A percentile compares a stretch with the other conserved stretches of the same genome.
These are phyloP conservation scores for Coilia nasus DNA, from an alignment of 2,797 vertebrate genomes.

Conservation along the genomic window DNA sequence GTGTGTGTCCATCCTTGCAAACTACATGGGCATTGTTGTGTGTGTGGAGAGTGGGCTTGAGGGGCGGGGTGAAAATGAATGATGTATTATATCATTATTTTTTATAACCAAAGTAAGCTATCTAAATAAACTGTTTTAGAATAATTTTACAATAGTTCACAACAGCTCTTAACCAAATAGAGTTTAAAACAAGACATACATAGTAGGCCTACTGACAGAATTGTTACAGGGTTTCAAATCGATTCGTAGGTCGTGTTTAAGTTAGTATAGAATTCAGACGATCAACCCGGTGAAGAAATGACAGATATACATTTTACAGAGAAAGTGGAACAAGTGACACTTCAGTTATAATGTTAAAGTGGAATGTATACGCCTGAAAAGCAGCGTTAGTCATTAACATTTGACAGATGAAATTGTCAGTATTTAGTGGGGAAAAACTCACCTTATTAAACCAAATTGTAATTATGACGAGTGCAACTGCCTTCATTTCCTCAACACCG, in stretches of 20 bases:
- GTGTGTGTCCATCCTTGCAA: slow-evolving; percentile 4
- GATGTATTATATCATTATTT: background rate
- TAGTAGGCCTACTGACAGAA: no score
- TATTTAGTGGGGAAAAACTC: slow-evolving; percentile 13
- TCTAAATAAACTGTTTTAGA: background rate
- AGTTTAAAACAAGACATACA: no score
- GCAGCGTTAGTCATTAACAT: background rate
- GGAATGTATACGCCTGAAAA: no score
- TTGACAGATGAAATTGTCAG: background rate
- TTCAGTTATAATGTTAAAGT: no score
- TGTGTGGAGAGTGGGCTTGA: background rate
- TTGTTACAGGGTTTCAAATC: no score
- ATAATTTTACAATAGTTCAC: background rate
- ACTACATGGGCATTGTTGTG: background rate
- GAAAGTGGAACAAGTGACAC: no score
- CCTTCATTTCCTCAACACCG: background rate
- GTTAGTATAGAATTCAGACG: no score
- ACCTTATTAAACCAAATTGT: slow-evolving; percentile 33
- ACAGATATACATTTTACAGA: no score
- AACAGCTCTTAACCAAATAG: background rate
- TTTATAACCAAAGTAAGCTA: background rate
- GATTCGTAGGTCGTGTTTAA: no score
- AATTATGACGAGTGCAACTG: slow-evolving; percentile 15
- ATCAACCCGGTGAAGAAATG: no score
- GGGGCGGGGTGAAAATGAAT: background rate